Evolutionary conservation across 2,888 invertebrate genomes (phyloP).

Genomic region (Drosophila prostipennis): DNA sequence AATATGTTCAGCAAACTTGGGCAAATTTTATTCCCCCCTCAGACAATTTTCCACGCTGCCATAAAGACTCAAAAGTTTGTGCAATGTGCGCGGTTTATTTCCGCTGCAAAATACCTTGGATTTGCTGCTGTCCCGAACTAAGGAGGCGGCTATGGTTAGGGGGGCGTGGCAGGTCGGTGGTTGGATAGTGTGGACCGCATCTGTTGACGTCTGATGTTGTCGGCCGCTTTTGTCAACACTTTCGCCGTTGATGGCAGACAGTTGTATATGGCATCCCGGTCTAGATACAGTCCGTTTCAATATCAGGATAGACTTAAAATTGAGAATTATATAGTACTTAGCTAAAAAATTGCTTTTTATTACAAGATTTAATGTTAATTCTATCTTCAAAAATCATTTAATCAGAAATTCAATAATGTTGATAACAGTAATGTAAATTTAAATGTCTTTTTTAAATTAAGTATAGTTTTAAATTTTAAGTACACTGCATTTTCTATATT

Average conservation of each 20-base stretch:
- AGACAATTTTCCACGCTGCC: constrained; percentile 47
- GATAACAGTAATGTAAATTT: no score
- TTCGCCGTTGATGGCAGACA: constrained; percentile 72
- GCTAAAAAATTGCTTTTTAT: no score
- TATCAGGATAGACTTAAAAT: no score
- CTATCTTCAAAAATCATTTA: no score
- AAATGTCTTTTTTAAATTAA: no score
- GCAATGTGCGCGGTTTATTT: constrained; percentile 78
- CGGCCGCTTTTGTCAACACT: constrained; percentile 79
- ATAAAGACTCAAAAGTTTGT: constrained; percentile 67
- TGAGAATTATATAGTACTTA: no score
- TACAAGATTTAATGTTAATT: no score
- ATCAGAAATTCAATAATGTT: no score
- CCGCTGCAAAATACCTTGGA: constrained; percentile 77
- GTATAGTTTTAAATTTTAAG: not conserved
- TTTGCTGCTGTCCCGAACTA: constrained; percentile 49
- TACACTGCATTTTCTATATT: not conserved
- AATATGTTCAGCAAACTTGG: constrained; percentile 75
- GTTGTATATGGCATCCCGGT: constrained; percentile 43
- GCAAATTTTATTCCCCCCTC: constrained; percentile 51
- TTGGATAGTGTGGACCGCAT: constrained; percentile 59
- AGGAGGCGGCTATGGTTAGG: not conserved
- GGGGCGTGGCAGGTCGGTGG: not conserved
- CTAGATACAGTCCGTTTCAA: constrained; percentile 28
- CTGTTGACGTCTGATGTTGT: constrained; percentile 78